A percentile compares a stretch with the other conserved stretches of the same genome.
phyloP scores from a whole-genome alignment of 2,888 invertebrate species.

The Nemapogon koenigi region DNA sequence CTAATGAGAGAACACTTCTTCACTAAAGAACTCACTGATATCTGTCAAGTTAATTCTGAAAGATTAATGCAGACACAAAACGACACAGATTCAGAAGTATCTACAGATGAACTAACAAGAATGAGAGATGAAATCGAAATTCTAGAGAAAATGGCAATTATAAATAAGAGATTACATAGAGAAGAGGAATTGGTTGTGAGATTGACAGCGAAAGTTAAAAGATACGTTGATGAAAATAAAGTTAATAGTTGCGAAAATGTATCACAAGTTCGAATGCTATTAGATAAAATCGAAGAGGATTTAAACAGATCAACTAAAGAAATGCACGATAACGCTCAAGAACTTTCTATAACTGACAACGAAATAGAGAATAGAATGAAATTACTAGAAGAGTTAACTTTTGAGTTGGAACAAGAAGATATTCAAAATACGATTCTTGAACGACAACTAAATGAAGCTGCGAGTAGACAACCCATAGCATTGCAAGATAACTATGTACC shows the following conservation, averaged over 20 bases:
- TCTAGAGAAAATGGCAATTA: slow-evolving; percentile 73
- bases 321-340: slow-evolving; percentile 57
- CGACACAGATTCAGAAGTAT: slow-evolving; percentile 56
- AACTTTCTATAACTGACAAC: slow-evolving; percentile 53
- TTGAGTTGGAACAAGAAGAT: slow-evolving; percentile 59
- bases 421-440: slow-evolving; percentile 54
- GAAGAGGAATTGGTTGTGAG: slow-evolving; percentile 77
- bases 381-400: slow-evolving; percentile 57
- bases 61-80: slow-evolving; percentile 44
- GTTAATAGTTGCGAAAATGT: slow-evolving; percentile 55
- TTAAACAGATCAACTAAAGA: slow-evolving; percentile 54
- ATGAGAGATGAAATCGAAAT: slow-evolving; percentile 73
- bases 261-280: slow-evolving; percentile 49
- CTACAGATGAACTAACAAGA: slow-evolving; percentile 60
- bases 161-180: slow-evolving; percentile 75
- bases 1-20: slow-evolving; percentile 62
- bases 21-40: slow-evolving; percentile 58
- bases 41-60: slow-evolving; percentile 59
- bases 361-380: slow-evolving; percentile 61
- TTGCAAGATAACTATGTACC: slow-evolving; percentile 54
- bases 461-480: slow-evolving; percentile 50
- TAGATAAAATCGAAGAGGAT: slow-evolving; percentile 60
- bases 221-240: slow-evolving; percentile 62
- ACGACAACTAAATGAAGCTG: slow-evolving; percentile 47
- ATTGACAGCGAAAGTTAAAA: slow-evolving; percentile 68